A percentile compares a stretch with the other conserved stretches of the same genome.
Evolutionary conservation across 2,797 vertebrate genomes (phyloP).

Genomic region (Myotis findleyi): DNA sequence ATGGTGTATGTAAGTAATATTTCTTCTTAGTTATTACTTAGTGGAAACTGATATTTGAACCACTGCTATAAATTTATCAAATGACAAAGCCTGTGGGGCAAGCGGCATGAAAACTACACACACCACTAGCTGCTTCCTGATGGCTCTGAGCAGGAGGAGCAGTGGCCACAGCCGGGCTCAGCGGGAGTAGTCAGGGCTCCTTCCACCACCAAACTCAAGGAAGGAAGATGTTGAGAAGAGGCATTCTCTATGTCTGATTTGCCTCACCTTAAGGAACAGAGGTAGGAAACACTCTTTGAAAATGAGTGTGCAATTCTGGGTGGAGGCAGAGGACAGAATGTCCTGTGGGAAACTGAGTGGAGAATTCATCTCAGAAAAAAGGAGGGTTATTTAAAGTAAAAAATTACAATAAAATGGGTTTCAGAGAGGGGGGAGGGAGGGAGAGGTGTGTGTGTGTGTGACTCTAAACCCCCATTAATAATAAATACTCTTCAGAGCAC

Average conservation of each 20-base stretch:
- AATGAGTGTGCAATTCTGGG: not conserved
- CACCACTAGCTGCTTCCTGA: not conserved
- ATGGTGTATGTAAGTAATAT: not conserved
- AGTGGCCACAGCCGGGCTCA: not conserved
- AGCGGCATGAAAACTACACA: not conserved
- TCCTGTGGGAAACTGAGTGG: not conserved
- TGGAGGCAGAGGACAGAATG: not conserved
- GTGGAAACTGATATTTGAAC: not conserved
- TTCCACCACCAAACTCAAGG: not conserved
- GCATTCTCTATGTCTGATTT: not conserved
- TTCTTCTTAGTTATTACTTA: not conserved
- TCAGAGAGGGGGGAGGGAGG: too few species aligned
- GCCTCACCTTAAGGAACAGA: not conserved
- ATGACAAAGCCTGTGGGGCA: not conserved
- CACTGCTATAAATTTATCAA: not conserved
- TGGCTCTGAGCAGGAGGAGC: not conserved
- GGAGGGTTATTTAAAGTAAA: not conserved
- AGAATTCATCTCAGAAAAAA: not conserved
- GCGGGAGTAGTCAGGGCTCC: not conserved
- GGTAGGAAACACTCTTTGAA: not conserved
- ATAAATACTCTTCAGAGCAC: conserved; percentile 11
- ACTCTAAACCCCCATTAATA: not conserved
- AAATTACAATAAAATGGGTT: not conserved
- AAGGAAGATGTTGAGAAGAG: not conserved
- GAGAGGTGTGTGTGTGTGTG: too few species aligned